A percentile compares a stretch with the other conserved stretches of the same genome.
phyloP scores from a whole-genome alignment of 2,888 invertebrate genomes.

The Trissoscelio sp. region DNA sequence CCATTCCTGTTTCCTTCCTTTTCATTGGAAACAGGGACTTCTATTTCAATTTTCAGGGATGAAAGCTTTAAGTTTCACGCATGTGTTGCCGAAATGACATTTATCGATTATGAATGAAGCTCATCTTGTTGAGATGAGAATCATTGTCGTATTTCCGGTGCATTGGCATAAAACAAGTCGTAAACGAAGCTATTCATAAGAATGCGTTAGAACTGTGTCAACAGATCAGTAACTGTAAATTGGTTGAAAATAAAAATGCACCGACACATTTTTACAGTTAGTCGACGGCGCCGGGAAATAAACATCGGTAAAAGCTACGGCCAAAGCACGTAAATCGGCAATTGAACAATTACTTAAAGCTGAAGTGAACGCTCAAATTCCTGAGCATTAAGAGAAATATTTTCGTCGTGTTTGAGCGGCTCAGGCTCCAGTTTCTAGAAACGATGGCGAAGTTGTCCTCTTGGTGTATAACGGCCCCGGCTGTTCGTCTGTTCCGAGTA shows the following conservation, averaged over 20 bases:
- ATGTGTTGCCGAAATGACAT: neutral
- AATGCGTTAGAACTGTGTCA: slow-evolving; percentile 14
- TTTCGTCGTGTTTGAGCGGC: slow-evolving; percentile 5
- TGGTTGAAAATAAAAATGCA: slow-evolving; percentile 4
- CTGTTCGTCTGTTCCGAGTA: slow-evolving; percentile 85
- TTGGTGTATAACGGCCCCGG: slow-evolving; percentile 80
- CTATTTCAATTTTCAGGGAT: neutral
- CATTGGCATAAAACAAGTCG: slow-evolving; percentile 5
- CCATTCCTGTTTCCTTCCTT: neutral
- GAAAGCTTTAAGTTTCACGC: neutral
- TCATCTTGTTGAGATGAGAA: neutral
- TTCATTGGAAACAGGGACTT: neutral
- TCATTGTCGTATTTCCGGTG: slow-evolving; percentile 3
- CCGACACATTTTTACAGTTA: slow-evolving; percentile 28
- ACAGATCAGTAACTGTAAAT: slow-evolving; percentile 28
- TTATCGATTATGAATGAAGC: neutral
- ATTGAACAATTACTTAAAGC: neutral
- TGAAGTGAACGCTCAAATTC: neutral
- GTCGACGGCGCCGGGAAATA: neutral
- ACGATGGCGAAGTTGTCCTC: slow-evolving; percentile 77
- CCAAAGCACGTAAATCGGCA: neutral
- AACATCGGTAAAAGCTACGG: neutral
- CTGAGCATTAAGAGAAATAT: slow-evolving; percentile 26
- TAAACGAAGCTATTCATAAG: slow-evolving; percentile 27
- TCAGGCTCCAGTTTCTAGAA: slow-evolving; percentile 70